A percentile compares a stretch with the other conserved stretches of the same genome.
phyloP scores from a whole-genome alignment of 1,140 invertebrate species.

The Aphelenchoides fujianensis region DNA sequence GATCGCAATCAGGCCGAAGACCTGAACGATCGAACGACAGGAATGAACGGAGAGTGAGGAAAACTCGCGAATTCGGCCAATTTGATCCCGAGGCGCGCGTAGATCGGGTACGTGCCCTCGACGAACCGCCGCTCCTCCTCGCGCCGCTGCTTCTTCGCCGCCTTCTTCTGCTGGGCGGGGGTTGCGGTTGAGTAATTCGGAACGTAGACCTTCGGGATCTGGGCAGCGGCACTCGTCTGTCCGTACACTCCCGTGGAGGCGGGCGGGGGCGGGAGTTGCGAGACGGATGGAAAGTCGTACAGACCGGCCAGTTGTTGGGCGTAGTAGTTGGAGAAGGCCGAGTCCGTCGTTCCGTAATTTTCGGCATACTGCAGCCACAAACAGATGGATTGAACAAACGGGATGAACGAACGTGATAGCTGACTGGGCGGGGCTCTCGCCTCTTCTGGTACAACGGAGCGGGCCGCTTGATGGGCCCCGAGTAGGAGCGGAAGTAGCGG shows the following conservation, averaged over 20 bases:
- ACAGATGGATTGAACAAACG: too few relatives aligned
- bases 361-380: not conserved
- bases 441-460: constrained; percentile 29
- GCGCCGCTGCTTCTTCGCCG: not conserved
- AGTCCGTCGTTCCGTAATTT: not conserved
- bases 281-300: not conserved
- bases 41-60: constrained; percentile 5
- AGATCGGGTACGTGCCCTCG: not conserved
- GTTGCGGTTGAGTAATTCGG: constrained; percentile 2
- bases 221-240: too few relatives aligned
- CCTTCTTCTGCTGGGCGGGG: not conserved
- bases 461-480: constrained; percentile 19
- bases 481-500: constrained; percentile 25
- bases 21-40: not conserved
- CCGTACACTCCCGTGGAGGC: constrained; percentile 3
- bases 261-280: not conserved
- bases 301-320: not conserved
- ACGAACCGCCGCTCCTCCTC: not conserved
- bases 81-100: constrained; percentile 13
- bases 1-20: constrained; percentile 13
- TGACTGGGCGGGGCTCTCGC: constrained; percentile 15
- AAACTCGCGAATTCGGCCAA: constrained; percentile 25
- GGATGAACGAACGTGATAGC: too few relatives aligned
- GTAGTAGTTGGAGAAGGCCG: not conserved
- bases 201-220: too few relatives aligned